These are phyloP conservation scores for Hipposideros larvatus DNA, from an alignment of 2,797 vertebrate species.

Conservation along the genomic window DNA sequence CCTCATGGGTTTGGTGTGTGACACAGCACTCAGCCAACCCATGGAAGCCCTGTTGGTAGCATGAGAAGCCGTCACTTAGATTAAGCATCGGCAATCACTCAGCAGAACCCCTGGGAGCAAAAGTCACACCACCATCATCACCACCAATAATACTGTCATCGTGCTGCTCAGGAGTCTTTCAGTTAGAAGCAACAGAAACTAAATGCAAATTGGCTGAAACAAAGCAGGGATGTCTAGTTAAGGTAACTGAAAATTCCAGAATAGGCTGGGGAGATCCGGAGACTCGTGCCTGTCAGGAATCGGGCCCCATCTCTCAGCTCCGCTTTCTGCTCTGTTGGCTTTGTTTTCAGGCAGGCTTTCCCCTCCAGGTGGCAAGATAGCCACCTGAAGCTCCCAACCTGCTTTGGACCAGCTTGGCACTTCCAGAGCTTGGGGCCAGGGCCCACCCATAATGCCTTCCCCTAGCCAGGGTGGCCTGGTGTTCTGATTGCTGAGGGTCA, in stretches of 20 bases:
- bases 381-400: not conserved
- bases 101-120: not conserved
- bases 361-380: not conserved
- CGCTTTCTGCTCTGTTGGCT: not conserved
- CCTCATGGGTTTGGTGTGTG: not conserved
- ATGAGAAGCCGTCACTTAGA: not conserved
- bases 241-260: not conserved
- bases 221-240: not conserved
- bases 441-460: rapidly evolving
- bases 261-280: not conserved
- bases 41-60: not conserved
- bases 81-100: not conserved
- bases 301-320: not conserved
- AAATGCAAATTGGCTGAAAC: not conserved
- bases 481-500: not conserved
- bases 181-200: not conserved
- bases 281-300: not conserved
- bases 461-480: not conserved
- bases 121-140: not conserved
- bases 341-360: not conserved
- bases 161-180: not conserved
- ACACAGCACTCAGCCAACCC: not conserved
- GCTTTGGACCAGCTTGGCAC: not conserved
- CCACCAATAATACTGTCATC: no score
- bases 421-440: not conserved